These are phyloP conservation scores for Chrysochloris asiatica DNA, from an alignment of 2,113 vertebrate species.

Conservation along the genomic window DNA sequence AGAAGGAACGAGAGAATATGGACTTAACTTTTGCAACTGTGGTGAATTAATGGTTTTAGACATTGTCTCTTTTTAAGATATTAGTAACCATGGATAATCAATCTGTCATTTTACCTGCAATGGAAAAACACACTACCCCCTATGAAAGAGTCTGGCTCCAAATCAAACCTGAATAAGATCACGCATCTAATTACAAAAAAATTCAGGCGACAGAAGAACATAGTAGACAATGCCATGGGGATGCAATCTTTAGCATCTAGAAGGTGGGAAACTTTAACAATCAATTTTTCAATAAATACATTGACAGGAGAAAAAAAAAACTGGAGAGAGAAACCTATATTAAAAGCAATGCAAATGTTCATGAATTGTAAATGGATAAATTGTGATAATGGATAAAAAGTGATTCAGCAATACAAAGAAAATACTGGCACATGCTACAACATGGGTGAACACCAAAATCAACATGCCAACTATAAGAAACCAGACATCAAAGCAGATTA, in stretches of 20 bases:
- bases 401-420: too few relatives aligned
- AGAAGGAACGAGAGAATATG: background rate
- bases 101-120: background rate
- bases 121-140: background rate
- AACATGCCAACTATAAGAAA: background rate
- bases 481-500: background rate
- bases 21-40: too few relatives aligned
- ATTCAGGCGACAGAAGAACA: background rate
- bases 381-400: too few relatives aligned
- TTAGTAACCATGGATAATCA: too few relatives aligned
- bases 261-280: background rate
- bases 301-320: background rate
- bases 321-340: background rate
- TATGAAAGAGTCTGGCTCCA: background rate
- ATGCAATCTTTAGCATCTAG: background rate
- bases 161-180: background rate
- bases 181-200: background rate
- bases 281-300: background rate
- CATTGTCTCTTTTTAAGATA: too few relatives aligned
- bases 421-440: too few relatives aligned
- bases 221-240: rapidly evolving
- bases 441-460: too few relatives aligned
- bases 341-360: background rate
- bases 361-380: background rate
- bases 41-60: background rate